Evolutionary conservation across 2,888 invertebrate genomes (phyloP), one percentile per base, ranked within the genome.

Genomic region (Thecocarcelia acutangulata): DNA sequence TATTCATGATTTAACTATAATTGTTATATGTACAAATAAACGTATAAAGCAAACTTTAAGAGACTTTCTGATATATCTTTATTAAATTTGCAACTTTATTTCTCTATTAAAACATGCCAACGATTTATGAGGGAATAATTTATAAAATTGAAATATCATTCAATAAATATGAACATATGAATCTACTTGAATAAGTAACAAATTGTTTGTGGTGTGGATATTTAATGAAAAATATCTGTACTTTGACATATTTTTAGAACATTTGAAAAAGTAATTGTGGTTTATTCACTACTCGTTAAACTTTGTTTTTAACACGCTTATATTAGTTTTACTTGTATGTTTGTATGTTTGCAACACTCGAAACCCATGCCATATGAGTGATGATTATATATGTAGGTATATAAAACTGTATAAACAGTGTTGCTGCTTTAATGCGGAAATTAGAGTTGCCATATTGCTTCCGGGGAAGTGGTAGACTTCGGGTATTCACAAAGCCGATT

Each of bases 201-300:
- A 19, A 33, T 3, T 40, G 2, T 12, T 70, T 12, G 15, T 19
- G 17, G 19, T 17, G 28, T 13, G 6, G 46, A 44, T 28, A 44
- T 52, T 33, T 28, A 19, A 19, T 17, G 44, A 19, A 9, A 56
- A 28, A 19, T n/a, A n/a, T n/a, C n/a, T n/a, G n/a, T 17, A 40
- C 21, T 48, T 37, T 11, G 21, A 40, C 15, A 48, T 58, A 46
- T 56, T 69, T 58, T 56, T 68, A 44, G 44, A 56, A 3, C 40
- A 37, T 15, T 12, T 70, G 40, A 17, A 52, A 33, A 50, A 12
- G 6, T 46, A 17, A 9, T 54, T 72, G 61, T 33, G 63, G 63
- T 46, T 63, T 63, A 28, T 5, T 15, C 3, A 13, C 4, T n/a
- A 15, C 19, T 12, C 3, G 1, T 48, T 42, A 42, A 12, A 54